Evolutionary conservation across 2,888 invertebrate genomes (phyloP).

Genomic region (Ormyrus nitidulus): DNA sequence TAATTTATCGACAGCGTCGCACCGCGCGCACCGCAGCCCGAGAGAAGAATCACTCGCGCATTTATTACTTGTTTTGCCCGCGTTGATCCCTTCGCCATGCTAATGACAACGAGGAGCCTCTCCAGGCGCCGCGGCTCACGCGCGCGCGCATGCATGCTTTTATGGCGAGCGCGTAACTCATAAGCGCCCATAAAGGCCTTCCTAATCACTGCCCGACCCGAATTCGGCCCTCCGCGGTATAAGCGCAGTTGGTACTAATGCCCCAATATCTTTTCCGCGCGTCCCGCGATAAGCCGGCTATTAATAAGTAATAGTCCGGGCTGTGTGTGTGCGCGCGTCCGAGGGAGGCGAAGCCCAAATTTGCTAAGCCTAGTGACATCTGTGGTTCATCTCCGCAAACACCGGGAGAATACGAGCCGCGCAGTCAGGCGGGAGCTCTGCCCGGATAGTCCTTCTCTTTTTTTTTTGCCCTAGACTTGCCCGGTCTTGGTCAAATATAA

Average conservation of each 20-base stretch:
- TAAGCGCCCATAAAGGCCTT: constrained; percentile 47
- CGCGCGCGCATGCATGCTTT: neutral
- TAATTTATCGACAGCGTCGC: constrained; percentile 46
- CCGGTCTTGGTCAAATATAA: constrained; percentile 46
- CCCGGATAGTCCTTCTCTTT: neutral
- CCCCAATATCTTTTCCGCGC: constrained; percentile 52
- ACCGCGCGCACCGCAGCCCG: neutral
- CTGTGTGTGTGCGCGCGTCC: neutral
- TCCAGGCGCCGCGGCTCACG: neutral
- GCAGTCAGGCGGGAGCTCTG: neutral
- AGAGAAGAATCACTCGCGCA: constrained; percentile 3
- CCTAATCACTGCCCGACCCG: constrained; percentile 30
- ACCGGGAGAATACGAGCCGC: neutral
- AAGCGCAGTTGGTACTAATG: constrained; percentile 54
- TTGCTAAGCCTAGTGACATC: constrained; percentile 50
- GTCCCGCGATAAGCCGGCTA: constrained; percentile 51
- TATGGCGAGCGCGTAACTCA: constrained; percentile 32
- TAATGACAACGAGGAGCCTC: too few species aligned
- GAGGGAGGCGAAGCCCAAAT: constrained; percentile 2
- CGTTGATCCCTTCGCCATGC: constrained; percentile 12
- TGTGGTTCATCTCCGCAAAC: constrained; percentile 37
- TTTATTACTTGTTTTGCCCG: constrained; percentile 7
- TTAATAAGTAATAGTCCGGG: constrained; percentile 51
- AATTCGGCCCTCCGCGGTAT: neutral
- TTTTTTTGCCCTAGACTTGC: neutral